A percentile compares a stretch with the other conserved stretches of the same genome.
phyloP scores from a whole-genome alignment of 2,888 invertebrate genomes.

The Netelia fuscicornis region DNA sequence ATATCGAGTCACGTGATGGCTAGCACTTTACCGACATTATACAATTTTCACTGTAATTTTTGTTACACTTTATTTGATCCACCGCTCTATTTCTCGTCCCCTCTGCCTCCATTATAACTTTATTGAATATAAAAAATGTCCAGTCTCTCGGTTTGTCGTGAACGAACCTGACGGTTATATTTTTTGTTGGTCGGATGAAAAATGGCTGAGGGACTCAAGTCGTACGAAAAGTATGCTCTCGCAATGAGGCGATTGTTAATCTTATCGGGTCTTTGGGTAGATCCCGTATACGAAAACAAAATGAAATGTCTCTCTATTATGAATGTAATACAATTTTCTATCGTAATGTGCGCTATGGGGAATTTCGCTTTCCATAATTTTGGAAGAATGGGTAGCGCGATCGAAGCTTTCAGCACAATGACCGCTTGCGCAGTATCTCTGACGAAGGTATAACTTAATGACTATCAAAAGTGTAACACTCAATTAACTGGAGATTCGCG shows the following conservation, averaged over 20 bases:
- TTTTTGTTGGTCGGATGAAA: too few species aligned
- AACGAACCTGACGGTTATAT: neutral
- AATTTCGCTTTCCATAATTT: slow-evolving; percentile 39
- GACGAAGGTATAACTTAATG: slow-evolving; percentile 12
- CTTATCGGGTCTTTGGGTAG: slow-evolving; percentile 31
- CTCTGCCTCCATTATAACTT: neutral
- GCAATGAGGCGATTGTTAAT: slow-evolving; percentile 21
- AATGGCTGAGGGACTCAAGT: slow-evolving; percentile 5
- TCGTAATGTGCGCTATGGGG: slow-evolving; percentile 42
- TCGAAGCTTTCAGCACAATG: slow-evolving; percentile 49
- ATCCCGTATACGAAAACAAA: slow-evolving; percentile 4
- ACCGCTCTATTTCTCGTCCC: neutral
- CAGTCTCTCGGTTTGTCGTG: neutral
- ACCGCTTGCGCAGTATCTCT: slow-evolving; percentile 36
- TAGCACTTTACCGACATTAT: slow-evolving; percentile 20
- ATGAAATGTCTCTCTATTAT: slow-evolving; percentile 20
- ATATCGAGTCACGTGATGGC: neutral
- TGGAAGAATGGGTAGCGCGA: slow-evolving; percentile 24
- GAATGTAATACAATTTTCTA: slow-evolving; percentile 15
- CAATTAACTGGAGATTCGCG: neutral
- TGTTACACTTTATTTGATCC: neutral
- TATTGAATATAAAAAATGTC: neutral
- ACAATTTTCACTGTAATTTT: neutral
- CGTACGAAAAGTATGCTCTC: slow-evolving; percentile 25
- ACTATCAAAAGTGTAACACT: too few species aligned